Base-by-base conservation (phyloP, 2,888 invertebrate genomes). In the Griposia aprilina region DNA sequence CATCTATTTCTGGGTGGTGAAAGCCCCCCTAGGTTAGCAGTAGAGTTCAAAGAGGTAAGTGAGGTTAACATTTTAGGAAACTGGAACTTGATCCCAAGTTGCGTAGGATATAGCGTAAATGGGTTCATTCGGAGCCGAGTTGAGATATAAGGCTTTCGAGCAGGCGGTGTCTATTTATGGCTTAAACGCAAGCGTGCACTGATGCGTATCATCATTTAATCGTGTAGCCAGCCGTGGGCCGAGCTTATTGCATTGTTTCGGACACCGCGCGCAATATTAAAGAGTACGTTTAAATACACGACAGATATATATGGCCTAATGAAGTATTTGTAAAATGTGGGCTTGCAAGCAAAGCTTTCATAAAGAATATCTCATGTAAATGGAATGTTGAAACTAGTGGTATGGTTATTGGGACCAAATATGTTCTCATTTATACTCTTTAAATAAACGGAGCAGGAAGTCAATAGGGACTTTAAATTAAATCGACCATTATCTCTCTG, bases 171-270 rank as follows among this genome's bases (percentile, higher is more conserved):
- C 77, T 77, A 63, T 81, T 63, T 77, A 74, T 59, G 70, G 70
- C 26, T 69, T 78, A 74, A 87, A 65, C 76, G 80, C 81, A 78
- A 87, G 77, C 63, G 57, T 74, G 79, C 80, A 70, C 63, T 87
- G 77, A 83, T 74, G 83, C 88, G 81, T 82, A 79, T 78, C 85
- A 52, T 77, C 75, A 83, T 86, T 86, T 86, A 65, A 71, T 74
- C 73, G 82, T 77, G 81, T 77, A 84, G 74, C 75, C 77, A 83
- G 75, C 66, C 84, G 78, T 83, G 45, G 50, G 57, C 59, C 23
- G 67, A 60, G 78, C 79, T 85, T 69, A 78, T 80, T 85, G 78
- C 81, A 73, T 75, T 48, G 80, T 73, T 80, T 82, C 66, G 65
- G 74, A 52, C 36, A 77, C 67, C 41, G 69, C 70, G 52, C 55